Evolutionary conservation across 1,140 invertebrate species (phyloP), one percentile per base, ranked within the genome.

Genomic region (Lepidostoma basale): DNA sequence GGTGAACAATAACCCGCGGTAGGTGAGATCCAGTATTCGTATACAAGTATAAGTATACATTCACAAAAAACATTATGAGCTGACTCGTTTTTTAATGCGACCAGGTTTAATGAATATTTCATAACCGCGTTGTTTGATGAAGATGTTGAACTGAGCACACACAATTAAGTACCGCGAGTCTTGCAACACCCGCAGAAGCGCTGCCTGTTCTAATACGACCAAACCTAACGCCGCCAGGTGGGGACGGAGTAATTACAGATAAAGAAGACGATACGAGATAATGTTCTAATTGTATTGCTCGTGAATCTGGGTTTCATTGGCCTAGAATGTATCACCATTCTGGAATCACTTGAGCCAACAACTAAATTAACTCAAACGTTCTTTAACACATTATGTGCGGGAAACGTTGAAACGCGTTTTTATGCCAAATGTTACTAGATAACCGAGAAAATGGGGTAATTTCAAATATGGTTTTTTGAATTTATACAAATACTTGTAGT

Each of bases 71-170:
- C n/a, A n/a, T n/a, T n/a, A n/a, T n/a, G n/a, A n/a, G n/a, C n/a
- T n/a, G n/a, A n/a, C n/a, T 8, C 6, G 10, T 47, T 18, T 9
- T 47, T 18, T 47, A 47, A 47, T 22, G 12, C 16, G 8, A 23
- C 44, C 16, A 10, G 44, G 8, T 2, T 9, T 22, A 5, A 56
- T 56, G 52, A 56, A 56, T 56, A 56, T 56, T 56, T 56, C 52
- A 56, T 56, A 56, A 56, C 28, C 30, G 14, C 23, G 36, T 56
- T 56, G 52, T 56, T 56, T 56, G 52, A 56, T 36, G 28, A 56
- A 56, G 52, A 36, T 56, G 28, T 56, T 56, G 52, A 56, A 56
- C 52, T 56, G 22, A 56, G 18, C 52, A 56, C 52, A 56, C 52
- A 56, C 23, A 22, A 23, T 49, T 49, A 49, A n/a, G 23, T 25